Evolutionary conservation across 2,113 vertebrate genomes (phyloP).

Genomic region (Epinephelus moara): DNA sequence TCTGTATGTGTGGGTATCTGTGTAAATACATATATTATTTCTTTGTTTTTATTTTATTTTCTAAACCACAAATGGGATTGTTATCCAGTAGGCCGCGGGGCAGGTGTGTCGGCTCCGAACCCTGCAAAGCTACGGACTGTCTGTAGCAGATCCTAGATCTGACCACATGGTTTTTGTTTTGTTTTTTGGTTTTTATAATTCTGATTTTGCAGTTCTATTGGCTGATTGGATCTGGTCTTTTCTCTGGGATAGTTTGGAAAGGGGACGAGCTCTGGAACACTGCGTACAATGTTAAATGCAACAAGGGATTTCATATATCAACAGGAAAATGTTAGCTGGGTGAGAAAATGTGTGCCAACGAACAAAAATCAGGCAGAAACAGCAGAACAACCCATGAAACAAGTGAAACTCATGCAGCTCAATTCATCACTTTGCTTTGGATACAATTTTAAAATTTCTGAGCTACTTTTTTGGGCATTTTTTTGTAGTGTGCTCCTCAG

Average conservation of each 20-base stretch:
- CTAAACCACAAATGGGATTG: slow-evolving; percentile 22
- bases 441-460: not conserved
- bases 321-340: not conserved
- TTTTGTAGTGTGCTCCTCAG: slow-evolving; percentile 41
- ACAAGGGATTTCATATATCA: slow-evolving; percentile 7
- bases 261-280: slow-evolving; percentile 4
- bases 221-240: slow-evolving; percentile 19
- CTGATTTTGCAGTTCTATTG: not conserved
- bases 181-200: not conserved
- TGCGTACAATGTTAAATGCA: slow-evolving; percentile 9
- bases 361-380: not conserved
- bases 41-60: slow-evolving; percentile 34
- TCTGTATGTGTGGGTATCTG: slow-evolving; percentile 53
- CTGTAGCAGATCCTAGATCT: not conserved
- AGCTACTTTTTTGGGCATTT: slow-evolving; percentile 3
- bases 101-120: not conserved
- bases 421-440: not conserved
- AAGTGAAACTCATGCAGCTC: not conserved
- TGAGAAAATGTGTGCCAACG: slow-evolving; percentile 24
- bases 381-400: not conserved
- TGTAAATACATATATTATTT: slow-evolving; percentile 72
- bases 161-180: not conserved
- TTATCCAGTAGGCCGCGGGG: not conserved
- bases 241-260: slow-evolving; percentile 16
- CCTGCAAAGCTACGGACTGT: not conserved